phyloP scores from a whole-genome alignment of 1,140 invertebrate genomes.

The Microvelia longipes region DNA sequence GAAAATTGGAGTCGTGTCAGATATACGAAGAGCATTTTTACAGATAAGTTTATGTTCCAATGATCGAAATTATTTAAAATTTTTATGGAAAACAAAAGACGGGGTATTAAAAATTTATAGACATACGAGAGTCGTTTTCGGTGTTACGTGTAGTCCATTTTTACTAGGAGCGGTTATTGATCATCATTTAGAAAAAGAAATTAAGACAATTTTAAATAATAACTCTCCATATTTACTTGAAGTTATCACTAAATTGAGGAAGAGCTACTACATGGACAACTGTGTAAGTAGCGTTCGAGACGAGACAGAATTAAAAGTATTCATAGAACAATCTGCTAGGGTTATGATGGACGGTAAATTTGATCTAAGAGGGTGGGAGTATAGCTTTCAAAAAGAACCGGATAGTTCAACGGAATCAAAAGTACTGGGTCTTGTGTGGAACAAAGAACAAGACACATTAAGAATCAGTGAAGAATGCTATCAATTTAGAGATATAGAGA shows the following conservation, averaged over 20 bases:
- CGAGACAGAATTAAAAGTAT: background rate
- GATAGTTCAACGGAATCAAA: background rate
- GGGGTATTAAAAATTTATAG: background rate
- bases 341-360: too few species aligned
- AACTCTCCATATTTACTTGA: background rate
- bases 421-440: background rate
- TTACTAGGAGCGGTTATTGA: background rate
- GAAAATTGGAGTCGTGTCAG: constrained; percentile 23
- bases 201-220: background rate
- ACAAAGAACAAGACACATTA: background rate
- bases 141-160: background rate
- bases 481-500: background rate
- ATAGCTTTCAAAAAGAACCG: too few species aligned
- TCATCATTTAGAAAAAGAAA: background rate
- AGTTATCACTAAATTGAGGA: too few species aligned
- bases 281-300: too few species aligned
- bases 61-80: background rate
- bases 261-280: too few species aligned
- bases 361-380: too few species aligned
- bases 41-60: background rate
- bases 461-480: too few species aligned
- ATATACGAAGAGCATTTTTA: background rate
- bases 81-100: background rate
- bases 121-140: background rate
- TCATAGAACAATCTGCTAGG: background rate